phyloP scores from a whole-genome alignment of 2,797 vertebrate genomes.

The Rhinatrema bivittatum region DNA sequence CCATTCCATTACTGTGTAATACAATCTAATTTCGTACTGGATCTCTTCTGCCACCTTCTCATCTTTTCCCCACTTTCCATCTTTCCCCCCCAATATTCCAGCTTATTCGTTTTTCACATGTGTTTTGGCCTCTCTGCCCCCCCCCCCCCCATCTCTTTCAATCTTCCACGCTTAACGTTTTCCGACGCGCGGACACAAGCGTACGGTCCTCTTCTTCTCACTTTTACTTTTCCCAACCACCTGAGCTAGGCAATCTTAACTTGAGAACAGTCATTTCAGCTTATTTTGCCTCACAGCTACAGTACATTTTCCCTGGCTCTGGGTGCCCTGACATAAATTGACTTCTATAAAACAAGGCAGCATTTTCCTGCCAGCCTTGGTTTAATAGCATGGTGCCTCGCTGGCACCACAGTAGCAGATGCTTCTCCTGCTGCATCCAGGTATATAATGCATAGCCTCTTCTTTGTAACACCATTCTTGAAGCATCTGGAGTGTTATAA shows the following conservation, averaged over 20 bases:
- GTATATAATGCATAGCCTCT: too few relatives aligned
- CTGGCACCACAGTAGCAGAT: neutral
- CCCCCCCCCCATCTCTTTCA: neutral
- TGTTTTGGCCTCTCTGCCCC: neutral
- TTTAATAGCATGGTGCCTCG: neutral
- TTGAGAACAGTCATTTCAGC: too few relatives aligned
- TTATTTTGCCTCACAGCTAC: neutral
- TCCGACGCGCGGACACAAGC: neutral
- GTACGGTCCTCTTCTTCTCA: too few relatives aligned
- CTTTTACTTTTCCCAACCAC: too few relatives aligned
- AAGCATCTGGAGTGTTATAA: too few relatives aligned
- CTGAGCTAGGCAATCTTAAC: too few relatives aligned
- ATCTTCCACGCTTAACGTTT: neutral
- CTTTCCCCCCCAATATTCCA: neutral
- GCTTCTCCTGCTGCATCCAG: neutral
- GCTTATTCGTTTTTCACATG: neutral
- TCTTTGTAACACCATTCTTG: too few relatives aligned
- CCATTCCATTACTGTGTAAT: too few relatives aligned
- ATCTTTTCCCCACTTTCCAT: neutral
- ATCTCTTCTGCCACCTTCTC: neutral
- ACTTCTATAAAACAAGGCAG: neutral
- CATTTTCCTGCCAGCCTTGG: neutral
- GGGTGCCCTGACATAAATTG: neutral
- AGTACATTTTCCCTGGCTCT: neutral
- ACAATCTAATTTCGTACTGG: neutral